A percentile compares a stretch with the other conserved stretches of the same genome.
Conservation (phyloP, 2,113 vertebrate species). For the Copsychus sechellarum region DNA sequence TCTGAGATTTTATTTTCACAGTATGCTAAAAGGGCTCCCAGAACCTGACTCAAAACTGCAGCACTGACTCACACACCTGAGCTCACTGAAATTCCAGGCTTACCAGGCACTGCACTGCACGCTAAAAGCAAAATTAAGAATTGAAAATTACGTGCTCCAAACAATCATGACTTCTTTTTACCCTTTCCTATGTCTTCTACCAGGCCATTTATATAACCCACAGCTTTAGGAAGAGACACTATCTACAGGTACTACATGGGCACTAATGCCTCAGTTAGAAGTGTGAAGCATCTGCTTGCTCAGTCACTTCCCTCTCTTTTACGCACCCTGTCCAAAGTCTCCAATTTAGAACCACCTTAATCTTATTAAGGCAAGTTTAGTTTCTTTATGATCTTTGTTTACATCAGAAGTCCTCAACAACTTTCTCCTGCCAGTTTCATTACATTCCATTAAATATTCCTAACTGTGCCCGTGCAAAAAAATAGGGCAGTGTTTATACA, state of each 20-base stretch:
- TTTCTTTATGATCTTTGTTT: neutral
- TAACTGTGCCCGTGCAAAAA: neutral
- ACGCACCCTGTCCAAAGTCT: neutral
- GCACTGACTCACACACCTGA: neutral
- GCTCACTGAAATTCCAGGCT: neutral
- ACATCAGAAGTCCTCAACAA: neutral
- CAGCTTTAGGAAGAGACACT: neutral
- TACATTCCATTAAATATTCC: neutral
- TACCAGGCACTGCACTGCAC: neutral
- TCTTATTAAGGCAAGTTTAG: neutral
- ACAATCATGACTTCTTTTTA: neutral
- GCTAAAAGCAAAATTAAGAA: neutral
- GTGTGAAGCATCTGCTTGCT: neutral
- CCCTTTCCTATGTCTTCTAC: neutral
- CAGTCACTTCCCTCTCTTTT: neutral
- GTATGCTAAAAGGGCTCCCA: neutral
- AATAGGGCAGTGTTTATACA: neutral
- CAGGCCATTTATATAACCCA: neutral
- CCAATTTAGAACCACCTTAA: neutral
- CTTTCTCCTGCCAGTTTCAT: neutral
- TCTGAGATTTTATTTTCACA: neutral
- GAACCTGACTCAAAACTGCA: neutral
- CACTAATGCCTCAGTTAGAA: neutral
- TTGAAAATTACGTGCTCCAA: neutral
- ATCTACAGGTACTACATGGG: rapidly evolving